Conservation (phyloP, 2,113 vertebrate species). For the Aepyceros melampus region DNA sequence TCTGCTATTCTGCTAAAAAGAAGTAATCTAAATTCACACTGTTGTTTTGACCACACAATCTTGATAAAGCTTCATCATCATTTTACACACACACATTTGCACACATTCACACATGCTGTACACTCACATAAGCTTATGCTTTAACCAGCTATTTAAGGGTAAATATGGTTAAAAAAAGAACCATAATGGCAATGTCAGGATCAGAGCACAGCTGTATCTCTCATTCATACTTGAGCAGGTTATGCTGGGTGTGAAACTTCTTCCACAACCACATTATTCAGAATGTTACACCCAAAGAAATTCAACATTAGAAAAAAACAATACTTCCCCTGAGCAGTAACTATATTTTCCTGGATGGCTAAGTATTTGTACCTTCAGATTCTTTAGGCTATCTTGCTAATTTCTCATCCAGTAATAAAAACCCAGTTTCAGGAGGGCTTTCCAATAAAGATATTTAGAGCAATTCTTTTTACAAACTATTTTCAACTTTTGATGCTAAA, state of each 20-base stretch:
- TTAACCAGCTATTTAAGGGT: not conserved
- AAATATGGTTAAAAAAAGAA: not conserved
- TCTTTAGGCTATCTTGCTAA: not conserved
- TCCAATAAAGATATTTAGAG: not conserved
- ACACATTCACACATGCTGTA: not conserved
- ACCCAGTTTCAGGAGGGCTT: not conserved
- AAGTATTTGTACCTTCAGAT: not conserved
- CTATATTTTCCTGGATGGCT: not conserved
- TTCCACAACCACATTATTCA: not conserved
- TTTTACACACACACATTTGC: not conserved
- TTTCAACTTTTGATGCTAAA: conserved; percentile 15
- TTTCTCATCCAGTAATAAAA: conserved; percentile 1
- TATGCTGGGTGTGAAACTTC: not conserved
- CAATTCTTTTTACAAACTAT: not conserved
- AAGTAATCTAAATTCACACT: not conserved
- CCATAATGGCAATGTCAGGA: not conserved
- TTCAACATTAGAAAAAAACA: not conserved
- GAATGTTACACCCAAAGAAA: not conserved
- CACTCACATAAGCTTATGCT: not conserved
- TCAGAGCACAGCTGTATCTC: not conserved
- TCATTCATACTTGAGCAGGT: not conserved
- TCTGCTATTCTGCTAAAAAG: not conserved
- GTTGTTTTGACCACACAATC: not conserved
- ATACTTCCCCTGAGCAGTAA: not conserved
- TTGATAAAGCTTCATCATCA: not conserved